Evolutionary conservation across 2,888 invertebrate genomes (phyloP).

Genomic region (Idaea dimidiata): DNA sequence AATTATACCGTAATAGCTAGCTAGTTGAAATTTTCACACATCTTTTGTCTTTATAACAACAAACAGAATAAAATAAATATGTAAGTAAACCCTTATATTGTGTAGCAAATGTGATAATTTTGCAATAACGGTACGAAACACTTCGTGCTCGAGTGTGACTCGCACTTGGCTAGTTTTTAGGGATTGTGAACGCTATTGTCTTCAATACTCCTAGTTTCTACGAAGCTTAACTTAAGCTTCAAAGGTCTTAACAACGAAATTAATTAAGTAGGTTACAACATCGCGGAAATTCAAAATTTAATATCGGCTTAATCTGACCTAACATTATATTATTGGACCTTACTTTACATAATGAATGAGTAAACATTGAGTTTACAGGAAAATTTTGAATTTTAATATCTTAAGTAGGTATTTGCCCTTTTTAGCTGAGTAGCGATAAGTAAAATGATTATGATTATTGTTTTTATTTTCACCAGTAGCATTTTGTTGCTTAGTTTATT

Average conservation of each 20-base stretch:
- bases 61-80: too few relatives aligned
- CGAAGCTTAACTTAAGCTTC: constrained; percentile 29
- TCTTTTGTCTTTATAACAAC: too few relatives aligned
- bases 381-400: background rate
- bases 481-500: background rate
- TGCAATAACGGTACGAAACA: too few relatives aligned
- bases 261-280: constrained; percentile 13
- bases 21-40: too few relatives aligned
- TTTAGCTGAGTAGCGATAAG: background rate
- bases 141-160: too few relatives aligned
- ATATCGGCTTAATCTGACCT: constrained; percentile 48
- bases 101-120: too few relatives aligned
- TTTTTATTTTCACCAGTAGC: background rate
- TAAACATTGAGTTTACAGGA: background rate
- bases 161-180: too few relatives aligned
- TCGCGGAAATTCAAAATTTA: constrained; percentile 34
- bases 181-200: too few relatives aligned
- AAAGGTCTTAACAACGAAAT: constrained; percentile 37
- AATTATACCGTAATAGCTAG: background rate
- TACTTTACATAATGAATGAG: constrained; percentile 11
- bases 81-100: too few relatives aligned
- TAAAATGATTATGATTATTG: background rate
- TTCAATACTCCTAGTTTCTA: constrained; percentile 6
- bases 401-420: too few relatives aligned
- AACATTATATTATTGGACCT: constrained; percentile 2